These are phyloP conservation scores for Progne subis DNA, from an alignment of 2,113 vertebrate species.

Conservation along the genomic window DNA sequence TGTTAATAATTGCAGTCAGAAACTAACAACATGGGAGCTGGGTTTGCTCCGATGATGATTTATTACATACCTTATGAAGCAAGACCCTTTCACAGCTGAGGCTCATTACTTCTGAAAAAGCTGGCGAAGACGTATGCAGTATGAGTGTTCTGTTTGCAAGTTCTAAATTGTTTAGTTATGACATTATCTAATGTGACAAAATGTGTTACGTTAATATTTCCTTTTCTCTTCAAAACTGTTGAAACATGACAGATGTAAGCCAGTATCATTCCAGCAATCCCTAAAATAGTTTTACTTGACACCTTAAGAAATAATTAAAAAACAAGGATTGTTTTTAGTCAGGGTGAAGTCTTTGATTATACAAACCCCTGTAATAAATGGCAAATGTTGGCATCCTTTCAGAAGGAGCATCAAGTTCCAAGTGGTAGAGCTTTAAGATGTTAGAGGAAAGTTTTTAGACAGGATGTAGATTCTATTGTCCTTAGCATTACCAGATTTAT, in stretches of 20 bases:
- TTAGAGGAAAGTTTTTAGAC: slow-evolving; percentile 7
- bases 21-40: slow-evolving; percentile 64
- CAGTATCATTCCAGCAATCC: slow-evolving; percentile 42
- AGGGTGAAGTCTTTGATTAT: slow-evolving; percentile 35
- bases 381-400: slow-evolving; percentile 31
- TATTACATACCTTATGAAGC: slow-evolving; percentile 66
- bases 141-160: slow-evolving; percentile 68
- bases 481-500: not conserved
- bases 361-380: slow-evolving; percentile 28
- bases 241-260: slow-evolving; percentile 53
- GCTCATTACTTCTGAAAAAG: slow-evolving; percentile 61
- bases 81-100: slow-evolving; percentile 70
- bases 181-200: slow-evolving; percentile 75
- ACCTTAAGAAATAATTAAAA: slow-evolving; percentile 60
- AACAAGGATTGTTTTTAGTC: slow-evolving; percentile 5
- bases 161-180: slow-evolving; percentile 74
- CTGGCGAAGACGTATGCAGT: slow-evolving; percentile 51
- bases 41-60: slow-evolving; percentile 68
- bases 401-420: slow-evolving; percentile 7
- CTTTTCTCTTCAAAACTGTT: slow-evolving; percentile 65
- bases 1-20: slow-evolving; percentile 70
- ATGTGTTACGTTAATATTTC: slow-evolving; percentile 69
- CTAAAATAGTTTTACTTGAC: slow-evolving; percentile 48
- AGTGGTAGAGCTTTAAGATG: slow-evolving; percentile 16
- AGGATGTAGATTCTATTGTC: slow-evolving; percentile 46